A percentile compares a stretch with the other conserved stretches of the same genome.
These are phyloP conservation scores for Ryuthela nishihirai DNA, from an alignment of 2,888 invertebrate species.

Conservation along the genomic window DNA sequence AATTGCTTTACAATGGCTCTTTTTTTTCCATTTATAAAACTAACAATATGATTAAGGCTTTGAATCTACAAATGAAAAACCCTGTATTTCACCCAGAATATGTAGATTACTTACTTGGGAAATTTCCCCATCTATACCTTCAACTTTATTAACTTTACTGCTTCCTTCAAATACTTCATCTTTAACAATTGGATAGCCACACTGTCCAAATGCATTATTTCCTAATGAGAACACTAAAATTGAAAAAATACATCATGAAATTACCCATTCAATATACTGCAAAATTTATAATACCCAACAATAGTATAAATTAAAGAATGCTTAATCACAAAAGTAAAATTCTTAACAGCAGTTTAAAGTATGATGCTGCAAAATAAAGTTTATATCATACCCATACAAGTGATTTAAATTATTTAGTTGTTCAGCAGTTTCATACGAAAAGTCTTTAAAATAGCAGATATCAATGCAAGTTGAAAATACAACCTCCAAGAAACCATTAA, in stretches of 20 bases:
- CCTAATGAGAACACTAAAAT: conserved; percentile 70
- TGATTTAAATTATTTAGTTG: too few relatives aligned
- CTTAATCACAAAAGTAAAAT: neutral
- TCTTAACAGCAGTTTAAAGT: neutral
- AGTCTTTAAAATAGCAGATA: too few relatives aligned
- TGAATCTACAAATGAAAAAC: too few relatives aligned
- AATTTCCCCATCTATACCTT: conserved; percentile 55
- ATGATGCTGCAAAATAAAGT: too few relatives aligned
- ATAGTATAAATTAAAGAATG: neutral
- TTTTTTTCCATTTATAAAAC: too few relatives aligned
- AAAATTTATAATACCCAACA: neutral
- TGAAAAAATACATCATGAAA: neutral
- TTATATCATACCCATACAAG: too few relatives aligned
- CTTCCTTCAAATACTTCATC: conserved; percentile 69
- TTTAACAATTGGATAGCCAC: conserved; percentile 72
- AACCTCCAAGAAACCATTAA: too few relatives aligned
- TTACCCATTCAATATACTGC: neutral
- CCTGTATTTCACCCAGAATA: too few relatives aligned
- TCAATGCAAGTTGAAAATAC: too few relatives aligned
- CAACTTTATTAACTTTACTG: conserved; percentile 64
- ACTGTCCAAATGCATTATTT: conserved; percentile 91
- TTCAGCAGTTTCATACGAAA: too few relatives aligned
- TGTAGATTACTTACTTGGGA: conserved; percentile 54
- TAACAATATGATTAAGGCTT: too few relatives aligned
- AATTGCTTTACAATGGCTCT: too few relatives aligned